Percentiles rank a stretch among this genome's conserved stretches.
These are phyloP conservation scores for Oxycera nigricornis DNA, from an alignment of 2,888 invertebrate species.

Conservation along the genomic window DNA sequence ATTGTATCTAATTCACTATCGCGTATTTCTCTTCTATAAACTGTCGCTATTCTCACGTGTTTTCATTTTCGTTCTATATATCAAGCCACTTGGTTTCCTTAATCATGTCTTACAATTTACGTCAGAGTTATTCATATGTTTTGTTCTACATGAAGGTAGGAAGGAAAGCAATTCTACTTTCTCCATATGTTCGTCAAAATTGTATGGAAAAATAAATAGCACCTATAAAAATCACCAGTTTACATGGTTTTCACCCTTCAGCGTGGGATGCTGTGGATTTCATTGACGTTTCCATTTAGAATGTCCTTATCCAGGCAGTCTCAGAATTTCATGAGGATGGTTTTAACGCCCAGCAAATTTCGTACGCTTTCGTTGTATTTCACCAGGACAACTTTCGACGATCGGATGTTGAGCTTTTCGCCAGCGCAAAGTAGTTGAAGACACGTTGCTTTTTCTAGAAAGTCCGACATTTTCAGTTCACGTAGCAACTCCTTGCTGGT, in stretches of 20 bases:
- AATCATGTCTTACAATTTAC: neutral
- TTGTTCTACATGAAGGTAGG: neutral
- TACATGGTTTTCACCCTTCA: neutral
- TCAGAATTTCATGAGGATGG: slow-evolving; percentile 73
- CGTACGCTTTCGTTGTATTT: slow-evolving; percentile 84
- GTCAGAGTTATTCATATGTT: no score
- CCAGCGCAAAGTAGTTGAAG: slow-evolving; percentile 80
- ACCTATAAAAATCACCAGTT: slow-evolving; percentile 35
- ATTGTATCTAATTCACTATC: neutral
- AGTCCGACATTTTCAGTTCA: slow-evolving; percentile 81
- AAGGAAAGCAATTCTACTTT: neutral
- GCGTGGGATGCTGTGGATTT: neutral
- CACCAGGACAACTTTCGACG: slow-evolving; percentile 81
- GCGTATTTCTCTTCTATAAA: neutral
- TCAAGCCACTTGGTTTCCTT: slow-evolving; percentile 17
- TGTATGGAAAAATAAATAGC: slow-evolving; percentile 24
- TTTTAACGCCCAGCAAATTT: slow-evolving; percentile 82
- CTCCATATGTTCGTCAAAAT: neutral
- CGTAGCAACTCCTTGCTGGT: slow-evolving; percentile 63
- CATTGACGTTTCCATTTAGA: neutral
- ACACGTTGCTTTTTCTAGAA: slow-evolving; percentile 80
- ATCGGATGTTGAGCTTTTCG: slow-evolving; percentile 79
- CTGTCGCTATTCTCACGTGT: neutral
- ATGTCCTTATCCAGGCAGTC: neutral
- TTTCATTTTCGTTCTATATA: slow-evolving; percentile 11